phyloP scores from a whole-genome alignment of 2,888 invertebrate genomes.

The Temnothorax ravouxi region DNA sequence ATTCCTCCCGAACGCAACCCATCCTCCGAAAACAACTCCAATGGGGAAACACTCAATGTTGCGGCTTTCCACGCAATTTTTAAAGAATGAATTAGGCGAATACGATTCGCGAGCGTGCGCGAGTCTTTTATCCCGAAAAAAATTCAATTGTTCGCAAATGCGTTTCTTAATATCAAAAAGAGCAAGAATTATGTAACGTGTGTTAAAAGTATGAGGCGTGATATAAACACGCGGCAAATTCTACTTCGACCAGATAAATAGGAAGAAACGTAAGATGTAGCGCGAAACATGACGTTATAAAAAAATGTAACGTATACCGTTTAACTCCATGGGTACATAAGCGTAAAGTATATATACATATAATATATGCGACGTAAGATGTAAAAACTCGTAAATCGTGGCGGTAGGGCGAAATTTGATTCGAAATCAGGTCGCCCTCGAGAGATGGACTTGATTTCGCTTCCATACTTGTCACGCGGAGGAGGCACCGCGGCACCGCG shows the following conservation, averaged over 20 bases:
- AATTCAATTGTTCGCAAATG: neutral
- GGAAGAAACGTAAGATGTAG: neutral
- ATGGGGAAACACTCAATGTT: neutral
- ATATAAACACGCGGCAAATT: neutral
- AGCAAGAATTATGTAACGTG: neutral
- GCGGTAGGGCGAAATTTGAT: neutral
- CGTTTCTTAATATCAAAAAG: no score
- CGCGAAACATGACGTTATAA: neutral
- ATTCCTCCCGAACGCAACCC: neutral
- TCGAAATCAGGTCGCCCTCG: neutral
- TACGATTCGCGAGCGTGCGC: neutral
- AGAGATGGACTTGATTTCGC: no score
- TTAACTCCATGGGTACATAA: no score
- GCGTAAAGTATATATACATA: neutral
- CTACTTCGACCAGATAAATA: neutral
- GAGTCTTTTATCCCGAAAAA: neutral
- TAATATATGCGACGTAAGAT: neutral
- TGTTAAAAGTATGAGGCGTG: neutral
- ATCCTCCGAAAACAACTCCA: neutral
- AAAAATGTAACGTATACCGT: neutral
- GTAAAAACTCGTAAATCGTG: neutral
- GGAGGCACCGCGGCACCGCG: slow-evolving; percentile 62
- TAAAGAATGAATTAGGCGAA: neutral
- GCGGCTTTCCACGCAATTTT: neutral
- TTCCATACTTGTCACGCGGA: neutral